Conservation (phyloP, 2,888 invertebrate genomes). For the Andrena bicolor region DNA sequence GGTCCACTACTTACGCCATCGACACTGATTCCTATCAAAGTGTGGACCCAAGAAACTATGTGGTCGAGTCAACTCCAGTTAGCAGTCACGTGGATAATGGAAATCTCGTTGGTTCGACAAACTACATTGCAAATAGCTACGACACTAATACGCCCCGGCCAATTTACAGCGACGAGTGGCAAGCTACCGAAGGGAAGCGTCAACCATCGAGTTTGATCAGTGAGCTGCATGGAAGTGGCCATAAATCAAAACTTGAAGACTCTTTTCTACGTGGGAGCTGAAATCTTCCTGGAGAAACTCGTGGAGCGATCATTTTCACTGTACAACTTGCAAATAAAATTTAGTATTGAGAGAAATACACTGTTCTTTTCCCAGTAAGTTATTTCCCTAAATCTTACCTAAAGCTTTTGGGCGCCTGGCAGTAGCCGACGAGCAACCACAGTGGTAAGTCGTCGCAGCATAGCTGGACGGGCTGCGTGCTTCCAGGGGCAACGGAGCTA, state of each 20-base stretch:
- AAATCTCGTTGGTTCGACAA: neutral
- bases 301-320: neutral
- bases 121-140: constrained; percentile 8
- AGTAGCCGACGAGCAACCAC: too few species aligned
- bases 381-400: neutral
- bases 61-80: neutral
- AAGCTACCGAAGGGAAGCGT: constrained; percentile 41
- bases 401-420: neutral
- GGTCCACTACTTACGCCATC: constrained; percentile 6
- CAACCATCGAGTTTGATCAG: neutral
- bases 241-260: neutral
- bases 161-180: constrained; percentile 59
- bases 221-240: neutral
- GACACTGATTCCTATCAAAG: constrained; percentile 1
- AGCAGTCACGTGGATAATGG: neutral
- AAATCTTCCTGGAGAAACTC: neutral
- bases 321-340: constrained; percentile 38
- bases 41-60: neutral
- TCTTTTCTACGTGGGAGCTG: constrained; percentile 19
- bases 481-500: too few species aligned
- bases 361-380: neutral
- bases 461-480: too few species aligned
- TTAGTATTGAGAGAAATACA: neutral
- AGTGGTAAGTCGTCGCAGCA: too few species aligned
- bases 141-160: constrained; percentile 6